Base-by-base conservation (phyloP, 2,888 invertebrate genomes). In the Diploptera punctata region DNA sequence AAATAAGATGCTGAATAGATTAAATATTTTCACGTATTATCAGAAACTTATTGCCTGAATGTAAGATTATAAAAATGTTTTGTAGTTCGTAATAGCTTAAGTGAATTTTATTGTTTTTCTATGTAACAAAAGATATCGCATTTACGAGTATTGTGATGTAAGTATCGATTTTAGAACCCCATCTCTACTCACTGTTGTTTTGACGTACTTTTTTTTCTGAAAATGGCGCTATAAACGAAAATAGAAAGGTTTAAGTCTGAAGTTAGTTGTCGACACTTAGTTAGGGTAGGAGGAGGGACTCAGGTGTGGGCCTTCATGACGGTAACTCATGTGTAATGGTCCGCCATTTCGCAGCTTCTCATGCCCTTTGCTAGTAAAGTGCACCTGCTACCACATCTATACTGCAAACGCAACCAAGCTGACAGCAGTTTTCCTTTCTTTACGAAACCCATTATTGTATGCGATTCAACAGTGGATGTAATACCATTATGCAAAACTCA, bases 261-360 rank as follows among this genome's bases (percentile, higher is more conserved):
- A 24, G 5, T 21, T 24, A 21, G 21, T 52, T 52, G 52, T 52
- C 52, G 52, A 21, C 52, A 21, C 52, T 52, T 52, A 52, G 21
- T 21, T 19, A 47, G 7, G 19, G 18, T 2, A 1, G 9, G 18
- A 19, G 18, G 18, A 18, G 52, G 21, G 52, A 24, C 52, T 52
- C 52, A 52, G 52, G 52, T 52, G 52, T 52, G 52, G 19, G 47
- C 19, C 47, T 47, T 47, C 47, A 10, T 10, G 38, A 38, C 38
- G 19, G 62, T 62, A 62, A 62, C 62, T 62, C 62, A 38, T 62
- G 62, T 62, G 62, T 62, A 62, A 62, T 62, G 62, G 62, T 38
- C 62, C 24, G 38, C 62, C 62, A 62, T 62, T 62, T 62, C 62
- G 43, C 62, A 62, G 38, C 33, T 38, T 43, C 19, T 24, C 61